Evolutionary conservation across 2,113 vertebrate species (phyloP).

Genomic region (Aythya baeri): DNA sequence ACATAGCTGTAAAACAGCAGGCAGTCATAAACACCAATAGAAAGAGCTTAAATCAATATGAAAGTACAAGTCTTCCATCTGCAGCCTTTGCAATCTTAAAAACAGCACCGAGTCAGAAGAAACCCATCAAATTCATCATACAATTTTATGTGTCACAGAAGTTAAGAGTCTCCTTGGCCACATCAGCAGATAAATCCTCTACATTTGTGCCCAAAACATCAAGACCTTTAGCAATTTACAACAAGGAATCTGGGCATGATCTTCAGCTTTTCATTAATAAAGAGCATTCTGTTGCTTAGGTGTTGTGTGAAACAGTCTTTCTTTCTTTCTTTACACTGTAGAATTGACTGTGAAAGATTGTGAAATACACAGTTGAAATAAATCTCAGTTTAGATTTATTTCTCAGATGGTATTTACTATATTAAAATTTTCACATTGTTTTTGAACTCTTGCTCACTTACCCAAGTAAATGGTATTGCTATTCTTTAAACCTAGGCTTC

Average conservation of each 20-base stretch:
- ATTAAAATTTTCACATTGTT: background rate
- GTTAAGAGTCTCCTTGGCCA: slow-evolving; percentile 34
- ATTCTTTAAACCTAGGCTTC: background rate
- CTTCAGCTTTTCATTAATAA: slow-evolving; percentile 49
- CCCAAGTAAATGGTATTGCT: background rate
- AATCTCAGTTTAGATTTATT: slow-evolving; percentile 27
- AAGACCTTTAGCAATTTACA: background rate
- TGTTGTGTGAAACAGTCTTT: background rate
- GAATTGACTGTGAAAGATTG: slow-evolving; percentile 44
- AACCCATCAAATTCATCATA: background rate
- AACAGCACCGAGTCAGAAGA: background rate
- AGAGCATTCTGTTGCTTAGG: slow-evolving; percentile 47
- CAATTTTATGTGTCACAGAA: slow-evolving; percentile 53
- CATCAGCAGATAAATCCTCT: background rate
- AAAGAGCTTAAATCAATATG: slow-evolving; percentile 58
- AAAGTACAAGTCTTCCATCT: slow-evolving; percentile 13
- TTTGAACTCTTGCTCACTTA: background rate
- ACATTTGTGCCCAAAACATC: background rate
- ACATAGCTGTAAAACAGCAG: slow-evolving; percentile 34
- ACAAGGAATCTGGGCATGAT: background rate
- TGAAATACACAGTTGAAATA: slow-evolving; percentile 28
- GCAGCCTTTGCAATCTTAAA: slow-evolving; percentile 40
- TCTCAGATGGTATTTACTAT: slow-evolving; percentile 9
- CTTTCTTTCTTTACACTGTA: background rate
- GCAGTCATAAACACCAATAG: slow-evolving; percentile 45